Percentiles rank a stretch among this genome's conserved stretches.
Evolutionary conservation across 2,797 vertebrate species (phyloP).

Genomic region (Anguilla pacifica): DNA sequence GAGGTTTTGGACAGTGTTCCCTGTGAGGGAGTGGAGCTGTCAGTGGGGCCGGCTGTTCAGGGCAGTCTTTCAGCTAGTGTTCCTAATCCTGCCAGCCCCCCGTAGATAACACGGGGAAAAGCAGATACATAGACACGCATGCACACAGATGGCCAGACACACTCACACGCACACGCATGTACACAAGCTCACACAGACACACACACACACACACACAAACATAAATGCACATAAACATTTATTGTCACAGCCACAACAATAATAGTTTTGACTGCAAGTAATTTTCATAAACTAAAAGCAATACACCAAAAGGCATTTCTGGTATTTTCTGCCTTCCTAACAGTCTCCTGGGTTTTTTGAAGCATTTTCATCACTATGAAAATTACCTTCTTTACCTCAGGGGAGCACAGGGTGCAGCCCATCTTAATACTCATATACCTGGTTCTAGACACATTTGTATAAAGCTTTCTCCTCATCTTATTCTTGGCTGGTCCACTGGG

Average conservation of each 20-base stretch:
- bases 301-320: not conserved
- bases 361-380: not conserved
- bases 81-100: not conserved
- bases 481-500: not conserved
- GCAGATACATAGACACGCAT: not conserved
- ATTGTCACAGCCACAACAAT: conserved; percentile 31
- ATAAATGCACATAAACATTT: not conserved
- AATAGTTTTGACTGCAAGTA: not conserved
- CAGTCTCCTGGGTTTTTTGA: not conserved
- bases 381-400: not conserved
- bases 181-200: not conserved
- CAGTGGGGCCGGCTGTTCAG: conserved; percentile 14
- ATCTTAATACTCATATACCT: not conserved
- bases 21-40: not conserved
- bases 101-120: not conserved
- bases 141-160: not conserved
- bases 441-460: not conserved
- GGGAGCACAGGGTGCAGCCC: not conserved
- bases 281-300: not conserved
- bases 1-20: not conserved
- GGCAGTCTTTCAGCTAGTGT: conserved; percentile 3
- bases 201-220: not conserved
- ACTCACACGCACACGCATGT: not conserved
- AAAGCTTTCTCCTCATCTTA: not conserved
- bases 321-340: not conserved